A percentile compares a stretch with the other conserved stretches of the same genome.
Conservation (phyloP, 2,797 vertebrate genomes). For the Mormyrus hasselquistii region DNA sequence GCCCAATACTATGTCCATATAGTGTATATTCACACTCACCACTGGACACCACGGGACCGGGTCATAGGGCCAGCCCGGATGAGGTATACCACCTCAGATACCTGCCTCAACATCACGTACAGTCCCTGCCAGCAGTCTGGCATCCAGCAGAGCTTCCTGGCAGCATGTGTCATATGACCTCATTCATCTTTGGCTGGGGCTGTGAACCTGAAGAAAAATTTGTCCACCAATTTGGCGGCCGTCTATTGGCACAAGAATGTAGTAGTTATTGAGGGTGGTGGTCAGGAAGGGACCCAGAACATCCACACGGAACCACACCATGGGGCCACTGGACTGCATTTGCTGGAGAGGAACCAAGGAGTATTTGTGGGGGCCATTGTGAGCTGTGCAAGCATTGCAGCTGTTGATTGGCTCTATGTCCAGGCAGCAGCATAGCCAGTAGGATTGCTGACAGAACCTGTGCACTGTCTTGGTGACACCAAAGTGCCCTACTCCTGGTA, state of each 20-base stretch:
- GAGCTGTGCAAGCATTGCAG: neutral
- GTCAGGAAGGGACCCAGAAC: neutral
- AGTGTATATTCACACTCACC: constrained; percentile 47
- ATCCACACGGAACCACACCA: neutral
- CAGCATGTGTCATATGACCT: neutral
- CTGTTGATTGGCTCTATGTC: neutral
- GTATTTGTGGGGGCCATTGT: neutral
- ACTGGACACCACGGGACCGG: constrained; percentile 39
- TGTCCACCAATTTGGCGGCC: neutral
- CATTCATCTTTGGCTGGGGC: neutral
- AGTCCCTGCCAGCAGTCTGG: neutral
- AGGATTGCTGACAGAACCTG: neutral
- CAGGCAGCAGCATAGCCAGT: neutral
- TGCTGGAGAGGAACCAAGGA: neutral
- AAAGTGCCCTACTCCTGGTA: neutral
- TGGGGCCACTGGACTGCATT: neutral
- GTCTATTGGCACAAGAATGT: neutral
- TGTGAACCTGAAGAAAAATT: neutral
- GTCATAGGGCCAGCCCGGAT: neutral
- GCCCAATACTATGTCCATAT: neutral
- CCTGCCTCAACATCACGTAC: neutral
- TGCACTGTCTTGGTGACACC: neutral
- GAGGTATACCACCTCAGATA: neutral
- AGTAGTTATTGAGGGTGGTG: neutral
- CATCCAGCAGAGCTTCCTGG: neutral